Base-by-base conservation (phyloP, 1,140 invertebrate genomes). In the Drosophila erecta region DNA sequence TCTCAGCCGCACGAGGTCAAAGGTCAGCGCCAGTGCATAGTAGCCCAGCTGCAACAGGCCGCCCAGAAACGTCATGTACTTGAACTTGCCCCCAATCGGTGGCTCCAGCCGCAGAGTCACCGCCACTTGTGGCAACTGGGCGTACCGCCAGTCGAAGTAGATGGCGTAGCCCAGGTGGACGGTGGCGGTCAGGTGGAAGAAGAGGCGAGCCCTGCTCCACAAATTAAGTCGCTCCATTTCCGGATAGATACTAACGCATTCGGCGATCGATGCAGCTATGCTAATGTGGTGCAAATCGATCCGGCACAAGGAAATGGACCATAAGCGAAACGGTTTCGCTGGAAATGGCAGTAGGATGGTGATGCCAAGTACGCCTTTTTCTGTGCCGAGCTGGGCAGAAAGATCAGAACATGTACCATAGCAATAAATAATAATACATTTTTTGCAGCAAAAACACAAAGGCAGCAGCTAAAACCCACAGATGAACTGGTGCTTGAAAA, bases 21-120 rank as follows among this genome's bases (percentile, higher is more conserved):
- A 95, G 2, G 95, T 54, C 6, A 95, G 56, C 47, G 95, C 95
- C 60, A 96, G 84, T 2, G 94, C 92, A 79, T 96, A 96, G 79
- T 96, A 96, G 14, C 94, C 40, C 4, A 95, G 93, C 93, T 96
- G 96, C 30, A 96, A 69, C 74, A 96, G 96, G 86, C 95, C 95
- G 93, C 96, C 93, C 94, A 96, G 95, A 80, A 96, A 96, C 14
- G 97, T 97, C 49, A 98, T 93, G 92, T 95, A 98, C 93, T 97
- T 97, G 62, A 97, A 95, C 93, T 97, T 97, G 69, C 96, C 95
- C 47, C 95, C 96, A 81, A 92, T 93, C 12, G 61, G 61, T 4
- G 70, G 76, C 64, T 54, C 91, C 83, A 51, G 79, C 90, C 49
- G 14, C 93, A 93, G 62, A 93, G 92, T 66, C 92, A 50, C 90